phyloP scores from a whole-genome alignment of 1,140 invertebrate genomes.

The Charaxes varanes region DNA sequence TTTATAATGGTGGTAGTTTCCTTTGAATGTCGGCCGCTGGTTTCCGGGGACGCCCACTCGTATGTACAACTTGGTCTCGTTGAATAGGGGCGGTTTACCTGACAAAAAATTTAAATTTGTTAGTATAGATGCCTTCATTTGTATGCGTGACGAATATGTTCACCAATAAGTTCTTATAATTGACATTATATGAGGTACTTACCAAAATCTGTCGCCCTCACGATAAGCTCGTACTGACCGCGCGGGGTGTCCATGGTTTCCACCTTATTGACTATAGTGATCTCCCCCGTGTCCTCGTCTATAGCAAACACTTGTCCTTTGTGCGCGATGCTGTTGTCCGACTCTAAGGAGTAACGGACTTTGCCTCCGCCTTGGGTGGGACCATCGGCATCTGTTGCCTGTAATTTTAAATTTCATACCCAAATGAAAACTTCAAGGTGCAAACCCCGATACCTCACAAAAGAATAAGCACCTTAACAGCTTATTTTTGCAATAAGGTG shows the following conservation, averaged over 20 bases:
- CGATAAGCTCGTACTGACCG: constrained; percentile 81
- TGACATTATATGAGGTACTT: constrained; percentile 11
- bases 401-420: constrained; percentile 15
- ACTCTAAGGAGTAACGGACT: constrained; percentile 80
- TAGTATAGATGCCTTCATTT: too few species aligned
- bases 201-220: constrained; percentile 84
- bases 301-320: constrained; percentile 75
- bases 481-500: too few species aligned
- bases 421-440: too few species aligned
- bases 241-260: constrained; percentile 82
- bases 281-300: constrained; percentile 81
- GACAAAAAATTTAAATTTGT: constrained; percentile 4
- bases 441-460: too few species aligned
- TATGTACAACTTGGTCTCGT: constrained; percentile 79
- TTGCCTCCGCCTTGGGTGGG: constrained; percentile 80
- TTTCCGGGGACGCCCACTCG: constrained; percentile 85
- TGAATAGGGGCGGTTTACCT: constrained; percentile 77
- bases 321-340: constrained; percentile 79
- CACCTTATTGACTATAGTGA: constrained; percentile 77
- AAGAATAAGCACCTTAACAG: too few species aligned
- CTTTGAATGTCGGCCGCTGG: constrained; percentile 84
- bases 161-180: background rate
- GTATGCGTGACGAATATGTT: too few species aligned
- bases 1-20: constrained; percentile 77
- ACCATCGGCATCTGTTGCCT: constrained; percentile 83